phyloP scores from a whole-genome alignment of 2,888 invertebrate species.

The Plagodis dolabraria region DNA sequence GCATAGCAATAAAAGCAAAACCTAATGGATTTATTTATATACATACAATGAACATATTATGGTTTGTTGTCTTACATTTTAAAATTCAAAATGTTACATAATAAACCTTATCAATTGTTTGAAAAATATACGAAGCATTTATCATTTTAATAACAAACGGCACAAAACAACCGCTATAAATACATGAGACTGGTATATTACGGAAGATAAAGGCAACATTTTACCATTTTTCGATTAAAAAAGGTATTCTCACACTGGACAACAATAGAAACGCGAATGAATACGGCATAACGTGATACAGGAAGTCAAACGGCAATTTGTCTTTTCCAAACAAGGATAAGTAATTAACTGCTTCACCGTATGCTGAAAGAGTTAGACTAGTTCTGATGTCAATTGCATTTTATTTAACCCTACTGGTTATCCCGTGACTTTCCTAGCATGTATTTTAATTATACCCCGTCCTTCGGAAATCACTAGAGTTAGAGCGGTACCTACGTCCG shows the following conservation, averaged over 20 bases:
- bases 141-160: constrained; percentile 27
- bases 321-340: constrained; percentile 43
- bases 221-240: constrained; percentile 29
- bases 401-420: too few relatives aligned
- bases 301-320: constrained; percentile 47
- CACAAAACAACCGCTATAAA: constrained; percentile 26
- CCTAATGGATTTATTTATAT: too few relatives aligned
- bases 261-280: constrained; percentile 43
- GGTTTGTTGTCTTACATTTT: too few relatives aligned
- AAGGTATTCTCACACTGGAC: constrained; percentile 30
- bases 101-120: too few relatives aligned
- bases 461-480: too few relatives aligned
- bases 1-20: too few relatives aligned
- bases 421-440: too few relatives aligned
- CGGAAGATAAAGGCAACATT: constrained; percentile 25
- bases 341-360: constrained; percentile 35
- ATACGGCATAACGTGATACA: constrained; percentile 45
- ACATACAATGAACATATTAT: too few relatives aligned
- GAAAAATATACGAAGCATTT: neutral
- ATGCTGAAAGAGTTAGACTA: constrained; percentile 42
- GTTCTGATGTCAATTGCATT: too few relatives aligned
- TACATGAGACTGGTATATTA: constrained; percentile 30
- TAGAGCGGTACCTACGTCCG: too few relatives aligned
- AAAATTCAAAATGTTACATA: too few relatives aligned
- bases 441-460: too few relatives aligned